Evolutionary conservation across 2,888 invertebrate species (phyloP).

Genomic region (Drosophila bunnanda): DNA sequence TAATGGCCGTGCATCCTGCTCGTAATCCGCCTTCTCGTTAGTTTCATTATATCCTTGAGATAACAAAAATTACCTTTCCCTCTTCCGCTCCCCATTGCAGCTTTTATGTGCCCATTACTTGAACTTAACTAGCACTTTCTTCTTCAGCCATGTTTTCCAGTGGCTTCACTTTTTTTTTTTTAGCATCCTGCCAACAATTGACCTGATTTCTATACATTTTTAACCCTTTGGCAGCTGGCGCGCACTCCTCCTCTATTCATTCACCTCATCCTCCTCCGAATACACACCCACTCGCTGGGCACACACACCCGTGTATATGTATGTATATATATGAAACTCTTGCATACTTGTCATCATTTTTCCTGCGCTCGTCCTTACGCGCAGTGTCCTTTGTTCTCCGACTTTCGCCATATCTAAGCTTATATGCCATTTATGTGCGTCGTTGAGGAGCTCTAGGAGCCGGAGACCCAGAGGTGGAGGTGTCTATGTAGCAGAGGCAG

Average conservation of each 20-base stretch:
- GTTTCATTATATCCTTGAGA: conserved; percentile 40
- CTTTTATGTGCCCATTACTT: conserved; percentile 49
- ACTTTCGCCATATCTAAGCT: conserved; percentile 65
- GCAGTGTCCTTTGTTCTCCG: conserved; percentile 73
- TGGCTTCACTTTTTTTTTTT: conserved; percentile 56
- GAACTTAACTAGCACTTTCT: conserved; percentile 54
- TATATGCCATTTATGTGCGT: conserved; percentile 67
- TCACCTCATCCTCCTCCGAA: conserved; percentile 24
- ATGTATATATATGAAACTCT: not conserved
- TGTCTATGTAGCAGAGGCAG: not conserved
- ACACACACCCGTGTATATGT: not conserved
- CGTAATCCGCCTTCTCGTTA: conserved; percentile 20
- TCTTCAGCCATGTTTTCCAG: conserved; percentile 52
- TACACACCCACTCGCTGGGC: conserved; percentile 27
- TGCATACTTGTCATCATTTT: conserved; percentile 67
- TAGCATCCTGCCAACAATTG: conserved; percentile 70
- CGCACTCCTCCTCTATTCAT: conserved; percentile 29
- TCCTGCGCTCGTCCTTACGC: conserved; percentile 66
- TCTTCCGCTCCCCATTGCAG: not conserved
- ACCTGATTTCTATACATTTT: conserved; percentile 74
- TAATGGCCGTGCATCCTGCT: not conserved
- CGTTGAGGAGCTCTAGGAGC: conserved; percentile 19
- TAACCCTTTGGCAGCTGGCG: conserved; percentile 71
- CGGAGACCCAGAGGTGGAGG: not conserved
- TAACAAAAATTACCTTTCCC: conserved; percentile 45